Percentiles rank a stretch among this genome's conserved stretches.
Conservation (phyloP, 2,113 vertebrate genomes). For the Vanacampus margaritifer region DNA sequence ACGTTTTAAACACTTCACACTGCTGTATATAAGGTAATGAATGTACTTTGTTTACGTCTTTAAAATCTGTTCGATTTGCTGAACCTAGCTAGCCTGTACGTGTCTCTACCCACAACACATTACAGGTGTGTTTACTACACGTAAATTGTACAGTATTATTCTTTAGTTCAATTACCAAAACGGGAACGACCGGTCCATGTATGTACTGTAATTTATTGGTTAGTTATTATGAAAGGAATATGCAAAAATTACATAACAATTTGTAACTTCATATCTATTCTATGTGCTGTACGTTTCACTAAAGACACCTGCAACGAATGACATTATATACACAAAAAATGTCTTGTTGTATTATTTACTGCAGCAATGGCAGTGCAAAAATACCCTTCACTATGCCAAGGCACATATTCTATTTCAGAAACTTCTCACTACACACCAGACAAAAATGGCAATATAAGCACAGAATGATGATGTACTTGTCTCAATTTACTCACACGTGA, state of each 20-base stretch:
- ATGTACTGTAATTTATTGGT: background rate
- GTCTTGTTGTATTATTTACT: background rate
- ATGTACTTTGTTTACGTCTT: background rate
- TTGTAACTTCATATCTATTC: background rate
- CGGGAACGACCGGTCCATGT: no score
- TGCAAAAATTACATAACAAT: background rate
- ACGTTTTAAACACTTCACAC: background rate
- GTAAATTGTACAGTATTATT: background rate
- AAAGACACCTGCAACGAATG: background rate
- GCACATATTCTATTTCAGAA: no score
- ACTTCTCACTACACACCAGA: no score
- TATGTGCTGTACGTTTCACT: background rate
- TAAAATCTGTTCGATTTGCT: background rate
- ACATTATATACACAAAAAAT: background rate
- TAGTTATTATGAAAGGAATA: background rate
- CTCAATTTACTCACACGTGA: no score
- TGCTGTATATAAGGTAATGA: constrained; percentile 21
- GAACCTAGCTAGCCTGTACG: no score
- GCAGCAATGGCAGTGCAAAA: no score
- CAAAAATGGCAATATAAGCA: no score
- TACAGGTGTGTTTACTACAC: background rate
- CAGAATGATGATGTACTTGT: no score
- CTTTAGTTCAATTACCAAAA: background rate
- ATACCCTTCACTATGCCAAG: no score
- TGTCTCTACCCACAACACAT: background rate